Conservation (phyloP, 2,888 invertebrate genomes). For the Pristionchus japonicus region DNA sequence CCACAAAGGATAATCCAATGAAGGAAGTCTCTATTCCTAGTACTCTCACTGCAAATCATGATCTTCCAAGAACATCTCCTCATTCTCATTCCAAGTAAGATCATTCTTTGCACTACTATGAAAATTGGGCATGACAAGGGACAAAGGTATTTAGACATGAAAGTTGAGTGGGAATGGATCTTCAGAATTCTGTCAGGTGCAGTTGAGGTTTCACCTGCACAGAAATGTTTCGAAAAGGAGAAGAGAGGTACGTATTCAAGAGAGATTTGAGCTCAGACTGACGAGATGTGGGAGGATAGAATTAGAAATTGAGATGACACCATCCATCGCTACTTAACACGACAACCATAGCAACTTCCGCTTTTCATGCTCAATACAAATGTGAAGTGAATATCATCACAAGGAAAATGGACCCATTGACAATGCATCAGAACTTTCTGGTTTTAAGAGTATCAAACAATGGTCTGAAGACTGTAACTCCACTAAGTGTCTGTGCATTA, state of each 20-base stretch:
- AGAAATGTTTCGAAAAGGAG: background rate
- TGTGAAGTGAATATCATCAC: background rate
- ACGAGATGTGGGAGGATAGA: slow-evolving; percentile 31
- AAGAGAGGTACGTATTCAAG: background rate
- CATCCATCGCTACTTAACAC: background rate
- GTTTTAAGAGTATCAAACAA: no score
- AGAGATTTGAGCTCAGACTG: background rate
- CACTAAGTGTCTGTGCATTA: no score
- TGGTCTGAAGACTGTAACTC: no score
- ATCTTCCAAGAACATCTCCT: background rate
- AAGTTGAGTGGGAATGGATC: background rate
- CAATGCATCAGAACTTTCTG: no score
- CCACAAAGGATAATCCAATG: slow-evolving; percentile 26
- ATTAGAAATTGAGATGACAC: slow-evolving; percentile 9
- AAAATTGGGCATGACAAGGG: background rate
- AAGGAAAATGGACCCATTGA: background rate
- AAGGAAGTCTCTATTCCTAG: background rate
- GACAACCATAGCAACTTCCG: background rate
- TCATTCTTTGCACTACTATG: background rate
- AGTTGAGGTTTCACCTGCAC: background rate
- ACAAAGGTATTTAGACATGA: background rate
- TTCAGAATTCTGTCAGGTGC: background rate
- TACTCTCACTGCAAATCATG: background rate
- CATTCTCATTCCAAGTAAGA: background rate
- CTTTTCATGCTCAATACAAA: background rate